Percentiles rank a stretch among this genome's conserved stretches.
phyloP scores from a whole-genome alignment of 64 coral and sea anemone genomes.

The Porites australiensis region DNA sequence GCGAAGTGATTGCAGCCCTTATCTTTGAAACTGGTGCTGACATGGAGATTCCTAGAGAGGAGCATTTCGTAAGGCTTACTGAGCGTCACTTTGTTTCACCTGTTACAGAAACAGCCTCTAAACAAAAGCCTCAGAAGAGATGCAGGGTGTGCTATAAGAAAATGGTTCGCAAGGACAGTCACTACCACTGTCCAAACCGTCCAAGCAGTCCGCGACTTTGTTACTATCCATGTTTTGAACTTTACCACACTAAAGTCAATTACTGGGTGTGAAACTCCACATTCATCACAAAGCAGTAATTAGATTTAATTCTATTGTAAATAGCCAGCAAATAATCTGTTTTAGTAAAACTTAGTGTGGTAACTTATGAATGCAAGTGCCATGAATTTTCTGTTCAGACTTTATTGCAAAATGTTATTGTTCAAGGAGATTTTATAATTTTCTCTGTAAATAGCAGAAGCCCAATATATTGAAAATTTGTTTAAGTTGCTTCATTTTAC shows the following conservation, averaged over 20 bases:
- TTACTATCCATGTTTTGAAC: slow-evolving; percentile 20
- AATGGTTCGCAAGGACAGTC: background rate
- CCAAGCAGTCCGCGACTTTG: slow-evolving; percentile 7
- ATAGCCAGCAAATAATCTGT: too few species aligned
- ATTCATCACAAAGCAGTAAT: background rate
- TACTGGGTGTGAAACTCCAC: slow-evolving; percentile 8
- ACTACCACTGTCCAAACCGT: background rate
- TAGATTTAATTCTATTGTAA: background rate
- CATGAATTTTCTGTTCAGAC: background rate
- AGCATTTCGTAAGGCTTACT: slow-evolving; percentile 14
- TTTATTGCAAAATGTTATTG: background rate
- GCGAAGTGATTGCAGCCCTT: slow-evolving; percentile 11
- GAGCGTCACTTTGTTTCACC: slow-evolving; percentile 22
- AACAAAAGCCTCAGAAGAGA: slow-evolving; percentile 16
- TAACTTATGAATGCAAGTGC: background rate
- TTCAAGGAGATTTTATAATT: background rate
- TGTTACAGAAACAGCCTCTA: slow-evolving; percentile 3
- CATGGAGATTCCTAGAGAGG: slow-evolving; percentile 14
- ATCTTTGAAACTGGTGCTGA: background rate
- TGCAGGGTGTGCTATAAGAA: slow-evolving; percentile 22
- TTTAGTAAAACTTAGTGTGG: too few species aligned
- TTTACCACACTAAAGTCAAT: background rate
- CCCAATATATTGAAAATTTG: background rate
- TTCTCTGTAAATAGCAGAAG: background rate
- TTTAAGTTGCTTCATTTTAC: background rate